A percentile compares a stretch with the other conserved stretches of the same genome.
These are phyloP conservation scores for Beaufortia kweichowensis DNA, from an alignment of 2,113 vertebrate species.

Conservation along the genomic window DNA sequence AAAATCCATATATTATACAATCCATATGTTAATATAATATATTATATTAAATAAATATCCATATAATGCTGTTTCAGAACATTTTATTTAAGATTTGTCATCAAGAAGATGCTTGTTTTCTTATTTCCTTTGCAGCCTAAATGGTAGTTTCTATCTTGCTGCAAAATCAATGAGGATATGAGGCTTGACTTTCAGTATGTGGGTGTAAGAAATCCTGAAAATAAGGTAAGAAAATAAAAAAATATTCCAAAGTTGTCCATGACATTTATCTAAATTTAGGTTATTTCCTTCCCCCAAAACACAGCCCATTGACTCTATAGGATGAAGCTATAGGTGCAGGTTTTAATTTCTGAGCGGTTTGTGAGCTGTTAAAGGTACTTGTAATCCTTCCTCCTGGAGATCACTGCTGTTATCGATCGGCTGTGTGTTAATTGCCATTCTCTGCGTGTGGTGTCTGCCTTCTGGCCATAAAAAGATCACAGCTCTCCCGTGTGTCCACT, in stretches of 20 bases:
- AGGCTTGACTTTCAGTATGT: no score
- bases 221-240: no score
- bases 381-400: neutral
- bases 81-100: neutral
- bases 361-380: neutral
- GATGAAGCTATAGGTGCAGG: no score
- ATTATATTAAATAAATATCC: no score
- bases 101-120: neutral
- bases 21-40: no score
- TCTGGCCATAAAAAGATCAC: conserved; percentile 22
- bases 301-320: no score
- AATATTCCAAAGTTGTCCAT: no score
- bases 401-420: neutral
- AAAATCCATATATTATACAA: no score
- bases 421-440: conserved; percentile 14
- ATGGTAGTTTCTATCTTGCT: neutral
- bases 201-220: no score
- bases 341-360: neutral
- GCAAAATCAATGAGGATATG: no score
- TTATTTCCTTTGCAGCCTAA: neutral
- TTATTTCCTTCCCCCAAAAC: no score
- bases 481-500: neutral
- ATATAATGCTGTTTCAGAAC: neutral
- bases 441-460: conserved; percentile 11
- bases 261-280: no score